Evolutionary conservation across 2,888 invertebrate species (phyloP).

Genomic region (Protodeltote pygarga): DNA sequence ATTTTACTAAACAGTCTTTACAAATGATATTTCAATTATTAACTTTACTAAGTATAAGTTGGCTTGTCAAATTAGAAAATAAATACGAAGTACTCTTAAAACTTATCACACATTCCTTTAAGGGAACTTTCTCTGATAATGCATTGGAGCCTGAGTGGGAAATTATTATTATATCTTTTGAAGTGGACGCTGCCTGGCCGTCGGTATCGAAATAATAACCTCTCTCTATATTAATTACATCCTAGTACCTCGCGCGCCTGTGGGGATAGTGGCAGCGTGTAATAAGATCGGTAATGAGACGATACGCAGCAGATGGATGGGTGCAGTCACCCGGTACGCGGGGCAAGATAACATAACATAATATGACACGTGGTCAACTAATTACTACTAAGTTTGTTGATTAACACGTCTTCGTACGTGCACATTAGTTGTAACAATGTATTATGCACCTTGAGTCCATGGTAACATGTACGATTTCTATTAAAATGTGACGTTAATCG

Average conservation of each 20-base stretch:
- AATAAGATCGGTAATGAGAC: conserved; percentile 59
- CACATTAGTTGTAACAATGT: too few species aligned
- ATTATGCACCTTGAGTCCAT: too few species aligned
- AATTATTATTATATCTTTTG: conserved; percentile 66
- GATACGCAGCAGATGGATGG: conserved; percentile 69
- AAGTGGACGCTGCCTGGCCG: conserved; percentile 56
- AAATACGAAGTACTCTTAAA: conserved; percentile 43
- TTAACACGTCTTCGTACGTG: conserved; percentile 6
- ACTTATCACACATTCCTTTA: conserved; percentile 66
- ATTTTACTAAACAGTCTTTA: too few species aligned
- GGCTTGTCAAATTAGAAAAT: conserved; percentile 49
- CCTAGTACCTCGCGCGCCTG: too few species aligned
- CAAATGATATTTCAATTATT: too few species aligned
- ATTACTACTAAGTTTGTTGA: conserved; percentile 22
- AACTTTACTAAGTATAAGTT: too few species aligned
- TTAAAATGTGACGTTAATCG: too few species aligned
- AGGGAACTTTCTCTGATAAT: conserved; percentile 81
- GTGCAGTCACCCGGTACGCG: conserved; percentile 59
- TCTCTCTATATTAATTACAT: conserved; percentile 82
- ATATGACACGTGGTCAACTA: conserved; percentile 24
- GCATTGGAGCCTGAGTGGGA: conserved; percentile 58
- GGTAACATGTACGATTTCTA: too few species aligned
- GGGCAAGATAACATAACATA: conserved; percentile 44
- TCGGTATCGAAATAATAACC: conserved; percentile 77
- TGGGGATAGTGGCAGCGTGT: conserved; percentile 69